These are phyloP conservation scores for Paedocypris sp. DNA, from an alignment of 2,113 vertebrate species.

Conservation along the genomic window DNA sequence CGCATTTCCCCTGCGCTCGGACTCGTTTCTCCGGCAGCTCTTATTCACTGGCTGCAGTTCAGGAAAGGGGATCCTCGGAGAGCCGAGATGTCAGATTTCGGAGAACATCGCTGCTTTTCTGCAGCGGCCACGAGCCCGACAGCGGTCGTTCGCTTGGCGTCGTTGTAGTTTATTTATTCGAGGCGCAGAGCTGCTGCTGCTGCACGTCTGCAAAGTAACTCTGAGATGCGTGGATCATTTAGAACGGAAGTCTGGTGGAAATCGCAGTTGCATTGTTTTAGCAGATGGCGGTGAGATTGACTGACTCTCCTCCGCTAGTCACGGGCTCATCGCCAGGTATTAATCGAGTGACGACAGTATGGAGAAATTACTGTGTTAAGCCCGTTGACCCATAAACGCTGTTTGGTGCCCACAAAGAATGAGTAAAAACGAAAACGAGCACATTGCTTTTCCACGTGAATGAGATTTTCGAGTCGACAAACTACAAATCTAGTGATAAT, in stretches of 20 bases:
- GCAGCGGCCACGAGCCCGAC: no score
- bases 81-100: slow-evolving; percentile 40
- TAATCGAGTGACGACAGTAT: background rate
- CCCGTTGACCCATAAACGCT: background rate
- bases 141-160: background rate
- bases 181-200: background rate
- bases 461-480: no score
- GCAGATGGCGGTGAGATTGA: background rate
- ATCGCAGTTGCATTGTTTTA: slow-evolving; percentile 34
- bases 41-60: slow-evolving; percentile 71
- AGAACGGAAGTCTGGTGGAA: slow-evolving; percentile 22
- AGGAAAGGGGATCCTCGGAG: slow-evolving; percentile 52
- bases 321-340: background rate
- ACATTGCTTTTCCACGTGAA: no score
- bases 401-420: background rate
- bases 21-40: slow-evolving; percentile 68
- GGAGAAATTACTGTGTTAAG: background rate
- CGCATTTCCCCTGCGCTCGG: slow-evolving; percentile 66
- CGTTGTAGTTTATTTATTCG: background rate
- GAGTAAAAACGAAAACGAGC: background rate
- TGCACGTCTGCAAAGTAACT: background rate
- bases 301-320: background rate
- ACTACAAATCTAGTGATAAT: no score
- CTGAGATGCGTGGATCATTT: background rate
- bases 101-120: no score